Conservation (phyloP, 35 echinoderm and acorn worm species). For the Ptychodera flava region DNA sequence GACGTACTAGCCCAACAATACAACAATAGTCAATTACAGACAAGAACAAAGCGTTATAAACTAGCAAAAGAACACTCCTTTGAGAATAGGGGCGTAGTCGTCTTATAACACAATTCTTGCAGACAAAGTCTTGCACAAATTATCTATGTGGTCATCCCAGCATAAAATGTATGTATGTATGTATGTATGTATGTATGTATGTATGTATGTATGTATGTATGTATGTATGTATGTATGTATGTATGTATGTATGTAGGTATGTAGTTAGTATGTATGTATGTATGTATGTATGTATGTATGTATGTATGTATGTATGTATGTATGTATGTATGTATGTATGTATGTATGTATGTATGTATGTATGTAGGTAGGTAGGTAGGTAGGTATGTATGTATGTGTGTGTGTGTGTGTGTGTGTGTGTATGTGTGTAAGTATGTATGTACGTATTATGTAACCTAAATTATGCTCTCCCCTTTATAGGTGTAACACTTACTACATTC, state of each 20-base stretch:
- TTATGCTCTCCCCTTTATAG: background rate
- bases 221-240: background rate
- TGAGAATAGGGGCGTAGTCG: no score
- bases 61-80: no score
- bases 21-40: no score
- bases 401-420: background rate
- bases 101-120: no score
- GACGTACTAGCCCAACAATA: no score
- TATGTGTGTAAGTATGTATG: background rate
- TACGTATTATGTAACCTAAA: background rate
- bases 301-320: background rate
- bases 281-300: constrained; percentile 2
- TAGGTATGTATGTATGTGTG: background rate
- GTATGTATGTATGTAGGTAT: background rate
- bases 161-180: background rate
- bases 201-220: constrained; percentile 2
- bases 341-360: constrained; percentile 2
- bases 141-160: no score
- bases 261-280: background rate
- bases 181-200: constrained; percentile 2
- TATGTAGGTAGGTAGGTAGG: background rate
- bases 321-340: constrained; percentile 2
- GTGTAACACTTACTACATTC: background rate
- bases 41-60: no score
- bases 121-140: no score